phyloP scores from a whole-genome alignment of 1,140 invertebrate species.

The Mya arenaria region DNA sequence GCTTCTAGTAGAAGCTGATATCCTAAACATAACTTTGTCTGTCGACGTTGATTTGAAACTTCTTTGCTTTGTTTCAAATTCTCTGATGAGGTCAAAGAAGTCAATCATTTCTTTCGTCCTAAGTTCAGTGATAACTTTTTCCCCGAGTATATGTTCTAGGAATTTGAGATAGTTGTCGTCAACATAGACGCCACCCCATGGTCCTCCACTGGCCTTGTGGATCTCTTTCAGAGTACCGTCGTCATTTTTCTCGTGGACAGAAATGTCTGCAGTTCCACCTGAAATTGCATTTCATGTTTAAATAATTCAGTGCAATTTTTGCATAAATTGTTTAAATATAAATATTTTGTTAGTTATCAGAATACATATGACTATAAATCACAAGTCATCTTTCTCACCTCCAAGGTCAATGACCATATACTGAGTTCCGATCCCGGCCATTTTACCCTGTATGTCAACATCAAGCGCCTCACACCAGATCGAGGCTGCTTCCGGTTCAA shows the following conservation, averaged over 20 bases:
- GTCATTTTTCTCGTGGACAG: slow-evolving; percentile 83
- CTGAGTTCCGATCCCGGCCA: background rate
- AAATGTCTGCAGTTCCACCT: slow-evolving; percentile 85
- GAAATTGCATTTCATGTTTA: too few relatives aligned
- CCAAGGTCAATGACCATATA: slow-evolving; percentile 12
- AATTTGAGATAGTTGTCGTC: slow-evolving; percentile 27
- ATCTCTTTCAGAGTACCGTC: slow-evolving; percentile 82
- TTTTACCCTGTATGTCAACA: background rate
- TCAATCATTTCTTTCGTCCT: slow-evolving; percentile 8
- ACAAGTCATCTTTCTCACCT: background rate
- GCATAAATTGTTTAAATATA: too few relatives aligned
- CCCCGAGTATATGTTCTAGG: slow-evolving; percentile 20
- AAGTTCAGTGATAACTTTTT: slow-evolving; percentile 4
- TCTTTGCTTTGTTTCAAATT: slow-evolving; percentile 61
- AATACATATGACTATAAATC: too few relatives aligned
- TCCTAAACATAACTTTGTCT: too few relatives aligned
- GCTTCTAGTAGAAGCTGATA: too few relatives aligned
- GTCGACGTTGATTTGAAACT: too few relatives aligned
- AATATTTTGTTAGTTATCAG: too few relatives aligned
- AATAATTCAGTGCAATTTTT: too few relatives aligned
- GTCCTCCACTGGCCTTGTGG: slow-evolving; percentile 84
- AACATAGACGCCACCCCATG: slow-evolving; percentile 81
- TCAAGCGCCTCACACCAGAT: background rate
- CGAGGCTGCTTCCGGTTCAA: background rate
- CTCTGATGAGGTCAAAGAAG: slow-evolving; percentile 38